A percentile compares a stretch with the other conserved stretches of the same genome.
These are phyloP conservation scores for Pangasius mekongensis DNA, from an alignment of 2,797 vertebrate genomes.

Conservation along the genomic window DNA sequence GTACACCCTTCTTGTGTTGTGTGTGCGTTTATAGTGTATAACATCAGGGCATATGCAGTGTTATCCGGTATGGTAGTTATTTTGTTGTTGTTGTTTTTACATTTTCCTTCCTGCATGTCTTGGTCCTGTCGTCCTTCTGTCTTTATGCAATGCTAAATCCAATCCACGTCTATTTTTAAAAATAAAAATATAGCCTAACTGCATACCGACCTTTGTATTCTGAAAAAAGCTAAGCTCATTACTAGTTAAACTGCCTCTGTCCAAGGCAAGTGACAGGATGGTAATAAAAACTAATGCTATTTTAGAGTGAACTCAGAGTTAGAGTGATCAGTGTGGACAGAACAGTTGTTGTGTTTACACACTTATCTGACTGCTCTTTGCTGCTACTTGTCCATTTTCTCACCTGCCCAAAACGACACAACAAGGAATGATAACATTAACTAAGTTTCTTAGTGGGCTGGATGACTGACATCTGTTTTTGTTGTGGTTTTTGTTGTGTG, in stretches of 20 bases:
- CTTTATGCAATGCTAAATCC: background rate
- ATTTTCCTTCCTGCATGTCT: background rate
- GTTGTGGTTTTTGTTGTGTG: no score
- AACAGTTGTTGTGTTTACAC: background rate
- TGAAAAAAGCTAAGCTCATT: background rate
- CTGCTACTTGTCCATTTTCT: background rate
- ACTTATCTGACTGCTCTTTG: background rate
- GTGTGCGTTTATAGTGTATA: background rate
- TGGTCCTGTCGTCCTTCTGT: background rate
- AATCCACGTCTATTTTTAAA: background rate
- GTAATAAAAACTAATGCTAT: conserved; percentile 7
- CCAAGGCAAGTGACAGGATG: background rate
- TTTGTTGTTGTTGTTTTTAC: background rate
- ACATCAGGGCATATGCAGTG: background rate
- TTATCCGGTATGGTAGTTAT: background rate
- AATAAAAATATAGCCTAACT: background rate
- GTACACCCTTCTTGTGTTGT: background rate
- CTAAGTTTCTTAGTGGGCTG: background rate
- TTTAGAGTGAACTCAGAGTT: background rate
- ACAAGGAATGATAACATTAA: background rate
- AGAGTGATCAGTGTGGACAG: background rate
- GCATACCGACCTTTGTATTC: background rate
- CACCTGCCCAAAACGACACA: background rate
- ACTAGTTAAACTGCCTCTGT: background rate
- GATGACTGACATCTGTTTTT: background rate